A percentile compares a stretch with the other conserved stretches of the same genome.
These are phyloP conservation scores for Astur gentilis DNA, from an alignment of 2,113 vertebrate genomes.

Conservation along the genomic window DNA sequence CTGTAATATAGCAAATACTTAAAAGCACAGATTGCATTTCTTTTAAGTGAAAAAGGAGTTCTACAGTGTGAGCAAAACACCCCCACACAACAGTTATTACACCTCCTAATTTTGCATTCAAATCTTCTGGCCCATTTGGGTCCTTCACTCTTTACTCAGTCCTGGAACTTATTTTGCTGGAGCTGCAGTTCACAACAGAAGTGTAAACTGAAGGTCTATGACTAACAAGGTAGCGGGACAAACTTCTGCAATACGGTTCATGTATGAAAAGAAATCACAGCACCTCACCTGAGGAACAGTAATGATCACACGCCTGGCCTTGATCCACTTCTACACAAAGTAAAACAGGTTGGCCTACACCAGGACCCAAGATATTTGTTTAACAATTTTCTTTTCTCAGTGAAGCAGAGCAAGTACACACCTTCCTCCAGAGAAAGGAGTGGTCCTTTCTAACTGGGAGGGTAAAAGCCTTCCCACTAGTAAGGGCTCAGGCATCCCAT, in stretches of 20 bases:
- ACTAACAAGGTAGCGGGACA: not conserved
- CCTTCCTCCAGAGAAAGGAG: not conserved
- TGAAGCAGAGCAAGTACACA: not conserved
- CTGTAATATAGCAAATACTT: not conserved
- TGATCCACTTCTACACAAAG: rapidly evolving
- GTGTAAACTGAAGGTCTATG: not conserved
- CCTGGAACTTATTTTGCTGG: not conserved
- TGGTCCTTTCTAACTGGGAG: too few relatives aligned
- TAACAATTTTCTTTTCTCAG: not conserved
- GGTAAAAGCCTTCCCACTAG: rapidly evolving
- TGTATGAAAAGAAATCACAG: not conserved
- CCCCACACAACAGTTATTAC: not conserved
- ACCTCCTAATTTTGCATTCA: not conserved
- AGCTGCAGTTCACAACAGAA: not conserved
- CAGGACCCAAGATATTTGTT: rapidly evolving
- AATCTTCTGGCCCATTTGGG: too few relatives aligned
- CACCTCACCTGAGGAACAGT: not conserved
- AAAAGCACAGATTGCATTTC: not conserved
- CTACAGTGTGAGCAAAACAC: not conserved
- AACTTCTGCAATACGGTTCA: rapidly evolving
- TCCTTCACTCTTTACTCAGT: not conserved
- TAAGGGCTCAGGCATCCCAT: not conserved
- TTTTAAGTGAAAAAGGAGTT: not conserved
- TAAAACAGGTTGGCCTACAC: rapidly evolving
- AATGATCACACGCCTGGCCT: rapidly evolving